Percentiles rank a stretch among this genome's conserved stretches.
phyloP scores from a whole-genome alignment of 2,888 invertebrate genomes.

The Himalopsyche kuldschensis region DNA sequence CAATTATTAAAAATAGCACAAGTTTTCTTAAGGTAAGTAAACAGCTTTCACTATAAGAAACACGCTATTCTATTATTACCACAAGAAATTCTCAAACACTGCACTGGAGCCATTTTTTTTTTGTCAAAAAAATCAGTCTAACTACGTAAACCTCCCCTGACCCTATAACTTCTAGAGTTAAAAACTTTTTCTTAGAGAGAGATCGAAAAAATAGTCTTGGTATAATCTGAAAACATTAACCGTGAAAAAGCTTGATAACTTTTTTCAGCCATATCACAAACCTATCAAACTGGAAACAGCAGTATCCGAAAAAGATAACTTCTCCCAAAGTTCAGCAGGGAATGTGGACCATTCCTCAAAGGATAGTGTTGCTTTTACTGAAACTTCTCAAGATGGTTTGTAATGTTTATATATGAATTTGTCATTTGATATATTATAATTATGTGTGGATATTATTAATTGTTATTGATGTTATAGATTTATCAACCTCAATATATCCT shows the following conservation, averaged over 20 bases:
- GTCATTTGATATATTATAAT: not conserved
- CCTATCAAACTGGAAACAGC: not conserved
- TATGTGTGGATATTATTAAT: too few species aligned
- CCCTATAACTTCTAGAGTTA: too few species aligned
- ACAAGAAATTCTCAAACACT: too few species aligned
- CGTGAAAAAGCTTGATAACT: too few species aligned
- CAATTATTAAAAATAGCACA: not conserved
- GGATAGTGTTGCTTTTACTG: not conserved
- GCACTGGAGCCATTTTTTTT: too few species aligned
- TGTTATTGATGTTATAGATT: not conserved
- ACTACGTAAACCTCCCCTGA: too few species aligned
- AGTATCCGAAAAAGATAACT: not conserved
- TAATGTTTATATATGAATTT: not conserved
- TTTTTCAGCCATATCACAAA: not conserved
- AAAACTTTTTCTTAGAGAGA: too few species aligned
- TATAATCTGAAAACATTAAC: too few species aligned
- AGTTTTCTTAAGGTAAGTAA: not conserved
- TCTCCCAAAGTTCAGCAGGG: not conserved
- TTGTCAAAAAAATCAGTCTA: too few species aligned
- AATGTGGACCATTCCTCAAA: not conserved
- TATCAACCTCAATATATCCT: not conserved
- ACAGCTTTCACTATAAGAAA: too few species aligned
- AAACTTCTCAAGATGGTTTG: not conserved
- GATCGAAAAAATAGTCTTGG: too few species aligned
- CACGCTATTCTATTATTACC: too few species aligned